Evolutionary conservation across 2,113 vertebrate species (phyloP), one percentile per base, ranked within the genome.

Genomic region (Zosterops pallidus): DNA sequence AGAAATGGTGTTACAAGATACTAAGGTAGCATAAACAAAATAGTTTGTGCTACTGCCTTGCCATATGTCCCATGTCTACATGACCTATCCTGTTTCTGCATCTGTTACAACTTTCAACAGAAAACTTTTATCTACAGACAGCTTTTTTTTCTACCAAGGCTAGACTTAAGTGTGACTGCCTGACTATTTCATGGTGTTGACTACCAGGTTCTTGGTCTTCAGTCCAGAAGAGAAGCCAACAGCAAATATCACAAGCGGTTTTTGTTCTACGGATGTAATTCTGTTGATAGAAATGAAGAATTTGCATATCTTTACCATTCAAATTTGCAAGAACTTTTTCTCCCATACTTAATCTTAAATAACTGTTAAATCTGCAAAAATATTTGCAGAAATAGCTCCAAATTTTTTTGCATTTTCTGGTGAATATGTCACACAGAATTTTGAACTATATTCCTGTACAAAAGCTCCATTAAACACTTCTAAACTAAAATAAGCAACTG

Each of bases 1-100:
- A 69, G 33, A 79, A 89, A 74, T 0, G 0, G 3, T 47, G 15
- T 37, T 82, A 13, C 2, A 50, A 60, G 35, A 46, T 24, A 10
- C 1, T 35, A 37, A 44, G 0, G 2, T 44, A 37, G 21, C 8
- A 24, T 9, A 77, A 64, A 69, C 39, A 17, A 33, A 81, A 24
- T 41, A 63, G 18, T 55, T 90, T 80, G 9, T 71, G 12, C 14
- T 63, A 6, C 12, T 59, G 83, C 14, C 12, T 76, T 89, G 13
- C 31, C 5, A 19, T n/a, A 8, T 31, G 7, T 22, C 4, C 21
- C 46, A 13, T 19, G 14, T 53, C 26, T 74, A 5, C 23, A 26
- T 21, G 13, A 37, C 5, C 7, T 21, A 18, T 37, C 25, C 22
- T 55, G 49, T 49, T 77, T 55, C 39, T 55, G 31, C 22, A 77